phyloP scores from a whole-genome alignment of 2,113 vertebrate species.

The Balaeniceps rex region DNA sequence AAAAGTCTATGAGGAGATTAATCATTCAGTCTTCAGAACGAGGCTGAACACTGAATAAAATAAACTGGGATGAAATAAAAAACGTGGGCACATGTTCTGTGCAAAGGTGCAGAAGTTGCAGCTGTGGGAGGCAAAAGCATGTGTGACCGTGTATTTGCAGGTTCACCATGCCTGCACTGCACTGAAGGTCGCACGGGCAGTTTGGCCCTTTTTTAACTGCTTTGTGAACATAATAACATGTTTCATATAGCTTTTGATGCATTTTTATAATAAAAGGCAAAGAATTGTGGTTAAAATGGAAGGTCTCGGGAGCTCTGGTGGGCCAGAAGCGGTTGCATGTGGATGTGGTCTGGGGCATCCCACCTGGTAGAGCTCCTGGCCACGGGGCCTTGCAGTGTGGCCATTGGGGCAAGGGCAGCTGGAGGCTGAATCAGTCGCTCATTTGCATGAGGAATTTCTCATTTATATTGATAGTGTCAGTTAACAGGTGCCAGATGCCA shows the following conservation, averaged over 20 bases:
- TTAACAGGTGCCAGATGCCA: not conserved
- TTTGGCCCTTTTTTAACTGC: not conserved
- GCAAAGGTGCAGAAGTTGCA: not conserved
- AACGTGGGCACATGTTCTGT: accelerated
- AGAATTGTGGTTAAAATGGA: not conserved
- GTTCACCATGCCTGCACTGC: not conserved
- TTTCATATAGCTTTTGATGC: not conserved
- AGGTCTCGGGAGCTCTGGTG: not conserved
- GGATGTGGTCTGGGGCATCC: not conserved
- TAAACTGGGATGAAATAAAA: not conserved
- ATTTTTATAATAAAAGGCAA: not conserved
- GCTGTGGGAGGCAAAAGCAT: not conserved
- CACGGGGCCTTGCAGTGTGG: not conserved
- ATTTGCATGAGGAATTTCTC: not conserved
- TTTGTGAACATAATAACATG: accelerated
- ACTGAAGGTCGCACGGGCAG: not conserved
- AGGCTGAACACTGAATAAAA: not conserved
- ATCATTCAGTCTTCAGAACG: not conserved
- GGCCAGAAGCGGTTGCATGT: not conserved
- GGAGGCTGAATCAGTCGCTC: no score
- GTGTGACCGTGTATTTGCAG: not conserved
- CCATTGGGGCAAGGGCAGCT: not conserved
- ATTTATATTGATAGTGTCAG: no score
- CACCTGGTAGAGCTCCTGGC: not conserved
- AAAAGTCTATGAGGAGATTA: not conserved